Percentiles rank a stretch among this genome's conserved stretches.
Evolutionary conservation across 2,888 invertebrate species (phyloP).

Genomic region (Phasia obesa): DNA sequence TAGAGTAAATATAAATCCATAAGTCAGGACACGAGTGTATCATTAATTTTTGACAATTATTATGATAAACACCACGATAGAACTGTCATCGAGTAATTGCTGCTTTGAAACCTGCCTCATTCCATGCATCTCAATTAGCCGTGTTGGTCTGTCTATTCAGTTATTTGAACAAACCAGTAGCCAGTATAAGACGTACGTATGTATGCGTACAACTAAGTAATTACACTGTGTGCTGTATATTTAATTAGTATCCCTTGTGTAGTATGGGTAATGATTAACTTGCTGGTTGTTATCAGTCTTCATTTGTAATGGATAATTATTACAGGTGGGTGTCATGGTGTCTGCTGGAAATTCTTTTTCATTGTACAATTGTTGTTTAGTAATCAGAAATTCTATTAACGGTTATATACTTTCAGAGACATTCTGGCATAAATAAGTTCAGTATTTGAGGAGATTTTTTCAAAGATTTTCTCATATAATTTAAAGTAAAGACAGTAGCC

Average conservation of each 20-base stretch:
- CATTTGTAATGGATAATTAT: conserved; percentile 42
- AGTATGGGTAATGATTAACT: conserved; percentile 5
- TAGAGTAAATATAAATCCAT: neutral
- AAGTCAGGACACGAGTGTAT: conserved; percentile 67
- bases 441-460: neutral
- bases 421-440: conserved; percentile 30
- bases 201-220: neutral
- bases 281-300: neutral
- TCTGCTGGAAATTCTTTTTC: conserved; percentile 45
- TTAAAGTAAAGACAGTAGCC: neutral
- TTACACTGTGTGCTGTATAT: conserved; percentile 28
- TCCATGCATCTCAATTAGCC: conserved; percentile 66
- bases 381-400: conserved; percentile 66
- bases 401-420: conserved; percentile 3
- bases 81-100: conserved; percentile 70
- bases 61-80: conserved; percentile 66
- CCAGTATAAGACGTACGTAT: neutral
- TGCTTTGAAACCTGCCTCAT: conserved; percentile 41
- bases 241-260: conserved; percentile 41
- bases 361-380: neutral
- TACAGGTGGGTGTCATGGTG: conserved; percentile 66
- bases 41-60: conserved; percentile 70
- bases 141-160: neutral
- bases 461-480: conserved; percentile 28
- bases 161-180: neutral